These are phyloP conservation scores for Nemurella pictetii DNA, from an alignment of 2,888 invertebrate genomes.

Conservation along the genomic window DNA sequence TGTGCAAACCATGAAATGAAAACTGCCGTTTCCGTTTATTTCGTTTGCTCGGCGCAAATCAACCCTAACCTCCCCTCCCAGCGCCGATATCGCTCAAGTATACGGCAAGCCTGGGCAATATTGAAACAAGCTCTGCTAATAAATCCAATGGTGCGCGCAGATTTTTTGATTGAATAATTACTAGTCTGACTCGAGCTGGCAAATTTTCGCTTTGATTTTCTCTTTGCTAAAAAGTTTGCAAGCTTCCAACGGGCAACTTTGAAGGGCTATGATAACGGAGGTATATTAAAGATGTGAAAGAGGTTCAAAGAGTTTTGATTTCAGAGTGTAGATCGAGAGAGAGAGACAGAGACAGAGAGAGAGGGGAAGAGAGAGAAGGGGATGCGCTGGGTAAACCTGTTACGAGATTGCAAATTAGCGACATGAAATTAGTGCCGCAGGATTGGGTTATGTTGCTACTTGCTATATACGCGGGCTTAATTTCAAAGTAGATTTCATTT, in stretches of 20 bases:
- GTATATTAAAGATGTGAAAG: too few relatives aligned
- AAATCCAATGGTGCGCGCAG: background rate
- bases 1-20: background rate
- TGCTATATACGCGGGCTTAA: background rate
- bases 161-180: background rate
- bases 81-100: too few relatives aligned
- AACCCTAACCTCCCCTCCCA: too few relatives aligned
- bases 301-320: too few relatives aligned
- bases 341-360: too few relatives aligned
- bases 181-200: background rate
- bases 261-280: background rate
- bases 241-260: background rate
- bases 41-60: background rate
- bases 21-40: background rate
- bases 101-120: too few relatives aligned
- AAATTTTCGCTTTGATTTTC: background rate
- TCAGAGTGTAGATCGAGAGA: too few relatives aligned
- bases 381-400: background rate
- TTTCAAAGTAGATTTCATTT: too few relatives aligned
- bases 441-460: background rate
- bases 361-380: too few relatives aligned
- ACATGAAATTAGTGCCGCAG: background rate
- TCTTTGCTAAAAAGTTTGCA: background rate
- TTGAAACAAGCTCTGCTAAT: too few relatives aligned
- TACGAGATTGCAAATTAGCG: background rate